phyloP scores from a whole-genome alignment of 2,888 invertebrate species.

The Myopa testacea region DNA sequence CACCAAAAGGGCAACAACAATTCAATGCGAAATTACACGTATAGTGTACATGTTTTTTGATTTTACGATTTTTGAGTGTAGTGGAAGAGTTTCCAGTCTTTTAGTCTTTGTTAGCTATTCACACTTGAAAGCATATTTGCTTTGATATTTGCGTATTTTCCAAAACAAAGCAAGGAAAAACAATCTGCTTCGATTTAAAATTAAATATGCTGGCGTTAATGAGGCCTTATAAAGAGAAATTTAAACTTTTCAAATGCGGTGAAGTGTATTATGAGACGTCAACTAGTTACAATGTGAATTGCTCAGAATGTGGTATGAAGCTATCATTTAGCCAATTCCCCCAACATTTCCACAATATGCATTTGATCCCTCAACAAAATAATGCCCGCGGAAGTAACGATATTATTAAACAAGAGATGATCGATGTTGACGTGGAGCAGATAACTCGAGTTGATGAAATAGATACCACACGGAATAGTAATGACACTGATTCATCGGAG shows the following conservation, averaged over 20 bases:
- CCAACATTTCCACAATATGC: conserved; percentile 53
- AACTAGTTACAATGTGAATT: conserved; percentile 55
- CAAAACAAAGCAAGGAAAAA: neutral
- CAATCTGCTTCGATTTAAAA: neutral
- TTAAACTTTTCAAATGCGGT: conserved; percentile 57
- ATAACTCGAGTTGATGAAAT: neutral
- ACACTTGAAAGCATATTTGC: neutral
- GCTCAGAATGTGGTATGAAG: conserved; percentile 54
- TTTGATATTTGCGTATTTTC: neutral
- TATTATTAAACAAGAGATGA: neutral
- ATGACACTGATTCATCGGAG: neutral
- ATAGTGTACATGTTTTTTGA: too few species aligned
- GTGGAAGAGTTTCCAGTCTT: too few species aligned
- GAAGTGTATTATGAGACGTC: conserved; percentile 57
- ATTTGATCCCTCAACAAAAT: conserved; percentile 9
- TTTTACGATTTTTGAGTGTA: too few species aligned
- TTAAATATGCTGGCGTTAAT: neutral
- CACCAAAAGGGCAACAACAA: too few species aligned
- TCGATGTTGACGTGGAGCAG: conserved; percentile 10
- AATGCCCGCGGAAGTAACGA: neutral
- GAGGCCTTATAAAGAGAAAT: neutral
- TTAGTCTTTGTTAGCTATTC: too few species aligned
- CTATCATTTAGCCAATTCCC: conserved; percentile 53
- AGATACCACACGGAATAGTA: neutral
- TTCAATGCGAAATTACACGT: too few species aligned